phyloP scores from a whole-genome alignment of 2,113 vertebrate genomes.

The Rynchops niger region DNA sequence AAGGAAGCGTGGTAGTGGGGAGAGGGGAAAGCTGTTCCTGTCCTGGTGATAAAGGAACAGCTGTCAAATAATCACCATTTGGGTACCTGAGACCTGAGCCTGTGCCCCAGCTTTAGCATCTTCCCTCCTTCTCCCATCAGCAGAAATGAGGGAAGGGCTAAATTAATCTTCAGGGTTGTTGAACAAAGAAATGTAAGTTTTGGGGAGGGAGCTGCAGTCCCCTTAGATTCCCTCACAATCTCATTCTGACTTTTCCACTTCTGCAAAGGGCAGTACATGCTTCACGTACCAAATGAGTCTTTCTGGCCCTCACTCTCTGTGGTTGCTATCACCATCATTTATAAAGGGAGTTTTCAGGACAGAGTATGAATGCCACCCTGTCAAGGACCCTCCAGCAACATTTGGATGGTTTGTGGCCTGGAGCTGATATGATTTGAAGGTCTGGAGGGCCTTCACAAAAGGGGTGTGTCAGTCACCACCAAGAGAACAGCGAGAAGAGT shows the following conservation, averaged over 20 bases:
- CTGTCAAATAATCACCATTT: background rate
- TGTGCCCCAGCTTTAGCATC: background rate
- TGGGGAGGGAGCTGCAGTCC: background rate
- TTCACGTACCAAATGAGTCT: background rate
- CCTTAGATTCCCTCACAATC: background rate
- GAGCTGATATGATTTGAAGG: background rate
- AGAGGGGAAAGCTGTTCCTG: fast-evolving
- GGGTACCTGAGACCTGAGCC: background rate
- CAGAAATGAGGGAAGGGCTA: background rate
- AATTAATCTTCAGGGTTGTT: background rate
- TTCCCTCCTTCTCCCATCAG: background rate
- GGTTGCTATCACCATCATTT: background rate
- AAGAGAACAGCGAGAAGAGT: background rate
- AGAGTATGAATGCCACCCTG: background rate
- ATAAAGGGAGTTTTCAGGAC: background rate
- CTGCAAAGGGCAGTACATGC: background rate
- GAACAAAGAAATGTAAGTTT: background rate
- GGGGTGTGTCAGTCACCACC: background rate
- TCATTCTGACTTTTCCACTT: background rate
- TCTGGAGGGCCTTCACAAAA: fast-evolving
- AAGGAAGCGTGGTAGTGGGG: background rate
- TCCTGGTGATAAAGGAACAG: background rate
- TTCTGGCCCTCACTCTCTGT: background rate
- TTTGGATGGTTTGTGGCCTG: background rate
- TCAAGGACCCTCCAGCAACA: background rate